These are phyloP conservation scores for Drosophila sproati DNA, from an alignment of 1,140 invertebrate species.

Conservation along the genomic window DNA sequence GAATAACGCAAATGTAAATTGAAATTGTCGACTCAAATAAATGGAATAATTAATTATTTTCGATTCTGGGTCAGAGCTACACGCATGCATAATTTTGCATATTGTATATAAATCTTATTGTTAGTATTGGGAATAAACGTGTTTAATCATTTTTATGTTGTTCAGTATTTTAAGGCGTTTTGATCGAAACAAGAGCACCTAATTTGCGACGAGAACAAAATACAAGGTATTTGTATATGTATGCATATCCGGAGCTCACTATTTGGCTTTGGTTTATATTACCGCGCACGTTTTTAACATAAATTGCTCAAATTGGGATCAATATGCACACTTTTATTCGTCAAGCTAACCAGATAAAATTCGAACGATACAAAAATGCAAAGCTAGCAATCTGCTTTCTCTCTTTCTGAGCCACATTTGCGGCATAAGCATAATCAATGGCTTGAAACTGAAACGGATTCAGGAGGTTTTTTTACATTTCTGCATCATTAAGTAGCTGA, in stretches of 20 bases:
- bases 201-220: background rate
- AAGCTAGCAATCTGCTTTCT: constrained; percentile 19
- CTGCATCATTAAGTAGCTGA: constrained; percentile 55
- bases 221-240: background rate
- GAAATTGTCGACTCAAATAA: constrained; percentile 1
- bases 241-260: background rate
- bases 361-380: constrained; percentile 18
- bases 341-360: constrained; percentile 21
- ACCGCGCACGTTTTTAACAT: constrained; percentile 28
- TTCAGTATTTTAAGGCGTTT: background rate
- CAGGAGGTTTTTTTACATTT: constrained; percentile 37
- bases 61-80: background rate
- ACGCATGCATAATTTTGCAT: background rate
- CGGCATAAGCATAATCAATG: constrained; percentile 38
- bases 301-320: constrained; percentile 22
- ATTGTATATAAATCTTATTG: constrained; percentile 3
- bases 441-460: constrained; percentile 36
- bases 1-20: background rate
- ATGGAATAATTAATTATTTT: constrained; percentile 4
- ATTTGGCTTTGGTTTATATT: constrained; percentile 21
- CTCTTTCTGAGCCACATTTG: constrained; percentile 5
- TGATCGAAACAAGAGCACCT: background rate
- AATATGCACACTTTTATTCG: constrained; percentile 21
- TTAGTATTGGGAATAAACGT: background rate
- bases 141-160: constrained; percentile 8